Percentiles rank a stretch among this genome's conserved stretches.
phyloP scores from a whole-genome alignment of 2,888 invertebrate genomes.

The Oxyteleia sp. region DNA sequence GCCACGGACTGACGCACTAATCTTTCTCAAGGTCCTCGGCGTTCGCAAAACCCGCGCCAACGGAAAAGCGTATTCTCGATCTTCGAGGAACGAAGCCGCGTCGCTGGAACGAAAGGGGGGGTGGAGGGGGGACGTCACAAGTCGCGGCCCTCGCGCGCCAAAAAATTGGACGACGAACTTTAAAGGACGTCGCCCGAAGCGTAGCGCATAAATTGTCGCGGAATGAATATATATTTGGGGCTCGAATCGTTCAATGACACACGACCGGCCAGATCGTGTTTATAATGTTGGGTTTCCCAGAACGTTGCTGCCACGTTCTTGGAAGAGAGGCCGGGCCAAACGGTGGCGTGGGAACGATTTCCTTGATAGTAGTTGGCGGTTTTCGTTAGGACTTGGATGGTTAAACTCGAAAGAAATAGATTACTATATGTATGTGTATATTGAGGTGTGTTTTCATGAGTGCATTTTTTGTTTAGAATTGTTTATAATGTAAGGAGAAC shows the following conservation, averaged over 20 bases:
- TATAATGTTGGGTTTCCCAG: constrained; percentile 37
- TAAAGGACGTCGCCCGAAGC: constrained; percentile 29
- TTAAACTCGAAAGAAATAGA: no score
- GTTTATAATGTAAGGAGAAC: no score
- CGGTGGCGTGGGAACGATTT: constrained; percentile 48
- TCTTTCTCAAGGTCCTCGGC: constrained; percentile 63
- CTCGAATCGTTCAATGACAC: constrained; percentile 42
- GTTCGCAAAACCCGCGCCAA: constrained; percentile 36
- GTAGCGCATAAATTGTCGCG: constrained; percentile 33
- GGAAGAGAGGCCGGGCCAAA: constrained; percentile 48
- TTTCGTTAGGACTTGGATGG: not conserved
- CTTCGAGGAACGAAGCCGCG: constrained; percentile 35
- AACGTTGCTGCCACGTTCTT: constrained; percentile 46
- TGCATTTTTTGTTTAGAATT: no score
- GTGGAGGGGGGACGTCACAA: constrained; percentile 5
- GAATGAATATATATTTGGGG: constrained; percentile 48
- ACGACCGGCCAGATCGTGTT: constrained; percentile 19
- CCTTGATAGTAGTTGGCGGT: not conserved
- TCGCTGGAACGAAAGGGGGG: not conserved
- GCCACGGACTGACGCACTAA: constrained; percentile 65
- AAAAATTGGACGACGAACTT: constrained; percentile 32
- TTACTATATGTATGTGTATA: no score
- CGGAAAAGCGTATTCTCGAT: constrained; percentile 49
- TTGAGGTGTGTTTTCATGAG: no score
- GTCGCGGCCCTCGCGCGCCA: constrained; percentile 8